Evolutionary conservation across 1,140 invertebrate genomes (phyloP).

Genomic region (Macrotrachela quadricornifera): DNA sequence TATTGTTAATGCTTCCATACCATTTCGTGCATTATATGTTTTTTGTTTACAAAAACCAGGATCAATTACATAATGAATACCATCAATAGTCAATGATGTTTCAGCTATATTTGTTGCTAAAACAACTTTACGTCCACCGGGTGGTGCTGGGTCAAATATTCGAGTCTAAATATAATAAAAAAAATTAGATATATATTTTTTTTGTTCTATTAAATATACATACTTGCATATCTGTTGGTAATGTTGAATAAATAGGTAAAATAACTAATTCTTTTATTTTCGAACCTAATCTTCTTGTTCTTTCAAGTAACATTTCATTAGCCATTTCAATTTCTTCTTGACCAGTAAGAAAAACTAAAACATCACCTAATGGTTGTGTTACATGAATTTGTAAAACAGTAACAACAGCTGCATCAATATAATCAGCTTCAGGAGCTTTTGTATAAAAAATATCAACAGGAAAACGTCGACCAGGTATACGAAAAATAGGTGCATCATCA

Average conservation of each 20-base stretch:
- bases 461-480: conserved; percentile 64
- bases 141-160: conserved; percentile 84
- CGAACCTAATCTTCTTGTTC: conserved; percentile 63
- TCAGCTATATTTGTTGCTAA: conserved; percentile 97
- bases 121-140: conserved; percentile 70
- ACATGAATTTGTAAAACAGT: conserved; percentile 92
- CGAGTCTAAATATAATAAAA: conserved; percentile 19
- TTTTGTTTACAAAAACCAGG: conserved; percentile 98
- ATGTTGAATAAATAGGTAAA: conserved; percentile 86
- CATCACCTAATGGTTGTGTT: conserved; percentile 68
- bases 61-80: conserved; percentile 96
- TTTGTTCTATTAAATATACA: conserved; percentile 60
- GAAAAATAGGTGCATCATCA: conserved; percentile 89
- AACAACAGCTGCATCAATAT: conserved; percentile 85
- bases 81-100: conserved; percentile 95
- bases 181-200: no score
- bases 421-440: conserved; percentile 93
- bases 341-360: conserved; percentile 87
- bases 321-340: conserved; percentile 85
- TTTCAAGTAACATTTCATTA: conserved; percentile 67
- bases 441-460: conserved; percentile 93
- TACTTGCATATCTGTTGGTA: conserved; percentile 93
- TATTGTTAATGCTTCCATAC: conserved; percentile 92
- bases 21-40: conserved; percentile 88
- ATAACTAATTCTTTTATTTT: conserved; percentile 80